phyloP scores from a whole-genome alignment of 2,113 vertebrate species.

The Piprites chloris region DNA sequence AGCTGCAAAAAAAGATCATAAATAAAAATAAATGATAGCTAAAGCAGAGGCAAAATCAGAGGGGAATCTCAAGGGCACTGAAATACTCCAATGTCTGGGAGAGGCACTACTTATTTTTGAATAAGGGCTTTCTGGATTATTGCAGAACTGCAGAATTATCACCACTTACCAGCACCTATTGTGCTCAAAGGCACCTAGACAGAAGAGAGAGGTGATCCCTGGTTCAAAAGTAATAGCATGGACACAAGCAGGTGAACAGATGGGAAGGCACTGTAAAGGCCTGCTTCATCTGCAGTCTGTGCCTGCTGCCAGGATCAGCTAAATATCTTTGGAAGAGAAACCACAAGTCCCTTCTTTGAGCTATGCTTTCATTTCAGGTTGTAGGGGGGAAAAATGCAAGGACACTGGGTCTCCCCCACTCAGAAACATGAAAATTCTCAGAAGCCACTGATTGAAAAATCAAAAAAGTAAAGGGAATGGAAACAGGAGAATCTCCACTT shows the following conservation, averaged over 20 bases:
- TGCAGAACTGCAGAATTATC: not conserved
- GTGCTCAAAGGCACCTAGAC: not conserved
- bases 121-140: not conserved
- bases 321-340: not conserved
- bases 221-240: not conserved
- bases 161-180: not conserved
- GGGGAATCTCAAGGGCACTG: not conserved
- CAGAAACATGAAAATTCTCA: not conserved
- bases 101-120: not conserved
- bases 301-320: not conserved
- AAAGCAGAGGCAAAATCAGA: not conserved
- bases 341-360: not conserved
- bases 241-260: not conserved
- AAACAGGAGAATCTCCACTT: not conserved
- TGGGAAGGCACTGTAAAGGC: not conserved
- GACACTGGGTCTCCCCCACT: not conserved
- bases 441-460: not conserved
- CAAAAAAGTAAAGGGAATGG: not conserved
- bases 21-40: not conserved
- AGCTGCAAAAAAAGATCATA: not conserved
- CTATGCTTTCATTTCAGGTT: not conserved
- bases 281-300: not conserved
- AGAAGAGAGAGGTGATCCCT: not conserved
- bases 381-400: not conserved
- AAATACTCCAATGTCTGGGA: not conserved